Percentiles rank a stretch among this genome's conserved stretches.
Conservation (phyloP, 2,888 invertebrate species). For the Dynastes hyllus region DNA sequence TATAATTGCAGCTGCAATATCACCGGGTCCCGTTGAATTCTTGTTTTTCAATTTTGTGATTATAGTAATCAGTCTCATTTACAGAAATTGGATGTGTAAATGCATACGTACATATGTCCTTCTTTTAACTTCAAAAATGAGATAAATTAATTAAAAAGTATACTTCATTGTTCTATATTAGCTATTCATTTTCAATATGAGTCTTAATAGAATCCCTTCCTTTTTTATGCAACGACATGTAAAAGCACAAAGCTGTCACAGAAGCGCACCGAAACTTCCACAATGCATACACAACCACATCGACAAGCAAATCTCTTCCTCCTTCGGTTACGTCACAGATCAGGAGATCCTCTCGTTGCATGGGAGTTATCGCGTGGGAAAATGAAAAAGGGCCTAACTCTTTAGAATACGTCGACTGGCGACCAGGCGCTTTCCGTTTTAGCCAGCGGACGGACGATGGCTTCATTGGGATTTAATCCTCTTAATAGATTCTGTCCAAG, state of each 20-base stretch:
- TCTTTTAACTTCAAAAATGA: no score
- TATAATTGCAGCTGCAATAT: no score
- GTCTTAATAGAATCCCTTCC: background rate
- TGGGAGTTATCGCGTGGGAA: constrained; percentile 57
- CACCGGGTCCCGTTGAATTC: no score
- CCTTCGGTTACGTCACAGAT: constrained; percentile 24
- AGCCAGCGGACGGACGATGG: constrained; percentile 63
- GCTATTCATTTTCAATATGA: no score
- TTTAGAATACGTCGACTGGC: constrained; percentile 57
- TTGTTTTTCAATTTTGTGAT: no score
- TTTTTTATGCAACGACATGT: constrained; percentile 17
- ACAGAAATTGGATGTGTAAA: rapidly evolving
- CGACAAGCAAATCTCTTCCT: constrained; percentile 22
- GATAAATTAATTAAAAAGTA: no score
- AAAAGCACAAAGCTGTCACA: background rate
- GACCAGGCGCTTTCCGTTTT: constrained; percentile 50
- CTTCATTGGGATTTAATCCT: constrained; percentile 71
- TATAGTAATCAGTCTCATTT: no score
- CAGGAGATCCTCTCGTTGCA: constrained; percentile 16
- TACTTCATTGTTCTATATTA: no score
- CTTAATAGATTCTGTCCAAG: constrained; percentile 73
- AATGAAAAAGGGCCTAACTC: constrained; percentile 67
- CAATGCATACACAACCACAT: background rate
- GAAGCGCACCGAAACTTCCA: no score
- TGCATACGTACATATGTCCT: no score